phyloP scores from a whole-genome alignment of 2,797 vertebrate species.

The Schizopygopsis pylzovi region DNA sequence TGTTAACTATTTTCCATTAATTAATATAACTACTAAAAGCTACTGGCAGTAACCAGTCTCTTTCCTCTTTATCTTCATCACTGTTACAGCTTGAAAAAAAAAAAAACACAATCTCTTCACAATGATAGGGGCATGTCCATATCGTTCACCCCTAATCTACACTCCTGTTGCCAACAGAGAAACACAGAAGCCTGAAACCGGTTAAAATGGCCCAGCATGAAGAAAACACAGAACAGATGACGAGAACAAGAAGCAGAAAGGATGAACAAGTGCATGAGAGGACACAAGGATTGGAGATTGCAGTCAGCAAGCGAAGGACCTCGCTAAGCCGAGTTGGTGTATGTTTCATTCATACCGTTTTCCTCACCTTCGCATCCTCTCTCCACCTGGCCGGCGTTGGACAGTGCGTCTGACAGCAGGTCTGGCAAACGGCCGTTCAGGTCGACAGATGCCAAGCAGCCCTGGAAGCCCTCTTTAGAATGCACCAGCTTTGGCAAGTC shows the following conservation, averaged over 20 bases:
- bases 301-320: constrained; percentile 1
- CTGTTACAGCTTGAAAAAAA: neutral
- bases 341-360: constrained; percentile 40
- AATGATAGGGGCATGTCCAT: neutral
- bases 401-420: constrained; percentile 93
- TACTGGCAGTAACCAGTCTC: neutral
- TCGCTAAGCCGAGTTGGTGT: constrained; percentile 28
- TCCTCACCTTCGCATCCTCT: constrained; percentile 95
- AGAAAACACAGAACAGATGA: constrained; percentile 47
- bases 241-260: constrained; percentile 61
- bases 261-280: constrained; percentile 59
- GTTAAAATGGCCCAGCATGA: neutral
- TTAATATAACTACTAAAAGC: neutral
- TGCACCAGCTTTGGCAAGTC: constrained; percentile 96
- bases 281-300: constrained; percentile 32
- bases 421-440: constrained; percentile 95
- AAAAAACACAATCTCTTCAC: neutral
- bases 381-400: constrained; percentile 94
- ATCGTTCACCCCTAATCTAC: neutral
- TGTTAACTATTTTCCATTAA: neutral
- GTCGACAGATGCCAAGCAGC: constrained; percentile 95
- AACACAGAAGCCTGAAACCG: constrained; percentile 11
- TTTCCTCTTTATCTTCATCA: neutral
- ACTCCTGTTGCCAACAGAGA: neutral
- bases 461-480: constrained; percentile 96